Conservation (phyloP, 1,140 invertebrate genomes). For the Wiebesia pumilae region DNA sequence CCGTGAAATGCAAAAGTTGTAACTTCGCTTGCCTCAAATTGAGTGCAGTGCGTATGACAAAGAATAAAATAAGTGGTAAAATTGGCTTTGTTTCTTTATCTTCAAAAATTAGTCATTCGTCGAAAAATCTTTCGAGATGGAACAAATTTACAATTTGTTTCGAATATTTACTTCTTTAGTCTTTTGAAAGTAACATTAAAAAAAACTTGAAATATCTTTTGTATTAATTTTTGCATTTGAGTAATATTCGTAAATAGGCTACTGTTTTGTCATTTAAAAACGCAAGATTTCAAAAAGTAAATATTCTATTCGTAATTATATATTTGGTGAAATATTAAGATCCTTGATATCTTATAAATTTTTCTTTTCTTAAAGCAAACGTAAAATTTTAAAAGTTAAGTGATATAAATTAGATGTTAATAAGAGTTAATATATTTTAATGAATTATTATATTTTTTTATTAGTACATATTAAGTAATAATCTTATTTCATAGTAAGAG, state of each 20-base stretch:
- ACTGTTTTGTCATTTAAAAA: neutral
- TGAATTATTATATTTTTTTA: neutral
- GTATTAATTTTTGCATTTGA: too few relatives aligned
- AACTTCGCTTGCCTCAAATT: neutral
- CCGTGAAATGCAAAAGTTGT: neutral
- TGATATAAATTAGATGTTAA: neutral
- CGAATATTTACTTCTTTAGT: neutral
- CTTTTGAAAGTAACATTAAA: neutral
- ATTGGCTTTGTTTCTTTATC: neutral
- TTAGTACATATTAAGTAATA: neutral
- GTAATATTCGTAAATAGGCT: too few relatives aligned
- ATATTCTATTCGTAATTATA: neutral
- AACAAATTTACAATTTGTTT: neutral
- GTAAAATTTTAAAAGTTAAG: neutral
- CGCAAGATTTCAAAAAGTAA: neutral
- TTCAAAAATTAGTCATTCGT: neutral
- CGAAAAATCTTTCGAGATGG: neutral
- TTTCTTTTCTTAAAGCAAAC: neutral
- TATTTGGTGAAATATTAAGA: neutral
- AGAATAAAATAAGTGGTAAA: conserved; percentile 6
- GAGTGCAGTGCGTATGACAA: neutral
- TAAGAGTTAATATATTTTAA: neutral
- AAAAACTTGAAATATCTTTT: neutral
- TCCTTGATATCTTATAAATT: neutral
- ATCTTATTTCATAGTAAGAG: neutral